Evolutionary conservation across 2,797 vertebrate genomes (phyloP).

Genomic region (Myotis planiceps): DNA sequence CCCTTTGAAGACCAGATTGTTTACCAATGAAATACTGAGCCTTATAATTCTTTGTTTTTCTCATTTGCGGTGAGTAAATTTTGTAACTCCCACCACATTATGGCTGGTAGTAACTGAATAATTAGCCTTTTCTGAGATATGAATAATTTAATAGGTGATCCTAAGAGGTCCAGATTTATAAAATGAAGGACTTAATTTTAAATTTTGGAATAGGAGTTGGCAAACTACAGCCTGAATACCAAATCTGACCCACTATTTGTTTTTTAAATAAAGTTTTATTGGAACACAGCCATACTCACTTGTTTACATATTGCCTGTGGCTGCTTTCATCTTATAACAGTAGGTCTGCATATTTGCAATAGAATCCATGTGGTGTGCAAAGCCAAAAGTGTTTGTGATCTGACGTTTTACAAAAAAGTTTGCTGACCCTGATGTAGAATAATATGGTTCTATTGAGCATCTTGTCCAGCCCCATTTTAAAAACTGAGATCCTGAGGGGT

Average conservation of each 20-base stretch:
- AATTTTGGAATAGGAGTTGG: background rate
- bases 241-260: background rate
- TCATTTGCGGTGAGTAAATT: background rate
- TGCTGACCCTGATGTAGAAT: background rate
- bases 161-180: background rate
- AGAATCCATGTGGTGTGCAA: background rate
- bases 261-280: conserved; percentile 42
- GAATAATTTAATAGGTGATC: background rate
- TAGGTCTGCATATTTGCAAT: background rate
- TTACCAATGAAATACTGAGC: background rate
- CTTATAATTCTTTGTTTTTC: background rate
- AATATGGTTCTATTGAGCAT: background rate
- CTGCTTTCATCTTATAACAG: background rate
- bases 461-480: background rate
- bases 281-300: background rate
- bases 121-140: background rate
- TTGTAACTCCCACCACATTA: background rate
- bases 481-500: background rate
- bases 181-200: background rate
- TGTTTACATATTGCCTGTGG: background rate
- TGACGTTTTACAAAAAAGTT: background rate
- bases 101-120: background rate
- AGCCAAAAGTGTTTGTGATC: background rate
- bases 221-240: background rate
- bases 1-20: background rate